phyloP scores from a whole-genome alignment of 2,797 vertebrate species.

The Protonibea diacanthus region DNA sequence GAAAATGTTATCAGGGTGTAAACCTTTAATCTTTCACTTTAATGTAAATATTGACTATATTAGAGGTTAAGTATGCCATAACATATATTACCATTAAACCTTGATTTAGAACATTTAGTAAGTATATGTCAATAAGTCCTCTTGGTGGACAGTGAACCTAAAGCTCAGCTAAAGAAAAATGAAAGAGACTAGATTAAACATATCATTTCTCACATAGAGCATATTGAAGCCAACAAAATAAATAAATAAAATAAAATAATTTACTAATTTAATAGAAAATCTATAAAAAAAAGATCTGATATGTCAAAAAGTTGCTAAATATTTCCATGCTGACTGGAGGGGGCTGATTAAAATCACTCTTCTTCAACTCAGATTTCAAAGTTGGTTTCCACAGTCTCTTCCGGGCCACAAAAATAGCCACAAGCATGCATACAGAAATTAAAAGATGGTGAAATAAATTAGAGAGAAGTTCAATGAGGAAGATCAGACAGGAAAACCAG shows the following conservation, averaged over 20 bases:
- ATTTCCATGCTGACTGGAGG: slow-evolving; percentile 24
- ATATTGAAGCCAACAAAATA: not conserved
- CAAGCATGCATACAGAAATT: slow-evolving; percentile 54
- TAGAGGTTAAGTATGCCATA: not conserved
- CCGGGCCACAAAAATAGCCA: slow-evolving; percentile 51
- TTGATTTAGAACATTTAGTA: no score
- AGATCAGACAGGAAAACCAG: slow-evolving; percentile 70
- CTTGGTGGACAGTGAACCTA: not conserved
- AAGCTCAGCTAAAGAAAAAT: not conserved
- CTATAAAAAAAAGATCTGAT: slow-evolving; percentile 19
- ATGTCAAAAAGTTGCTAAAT: slow-evolving; percentile 26
- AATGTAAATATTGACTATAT: not conserved
- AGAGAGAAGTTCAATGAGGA: slow-evolving; percentile 66
- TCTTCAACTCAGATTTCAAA: slow-evolving; percentile 42
- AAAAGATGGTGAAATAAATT: slow-evolving; percentile 73
- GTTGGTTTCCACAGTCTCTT: slow-evolving; percentile 27
- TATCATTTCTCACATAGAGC: not conserved
- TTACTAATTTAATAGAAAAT: not conserved
- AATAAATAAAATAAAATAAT: not conserved
- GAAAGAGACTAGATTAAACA: not conserved
- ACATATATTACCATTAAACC: not conserved
- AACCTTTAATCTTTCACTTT: slow-evolving; percentile 5
- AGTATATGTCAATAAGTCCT: not conserved
- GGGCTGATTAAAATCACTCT: slow-evolving; percentile 31
- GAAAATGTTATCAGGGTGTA: slow-evolving; percentile 1